Percentiles rank a stretch among this genome's conserved stretches.
These are phyloP conservation scores for Euzophera pinguis DNA, from an alignment of 2,888 invertebrate species.

Conservation along the genomic window DNA sequence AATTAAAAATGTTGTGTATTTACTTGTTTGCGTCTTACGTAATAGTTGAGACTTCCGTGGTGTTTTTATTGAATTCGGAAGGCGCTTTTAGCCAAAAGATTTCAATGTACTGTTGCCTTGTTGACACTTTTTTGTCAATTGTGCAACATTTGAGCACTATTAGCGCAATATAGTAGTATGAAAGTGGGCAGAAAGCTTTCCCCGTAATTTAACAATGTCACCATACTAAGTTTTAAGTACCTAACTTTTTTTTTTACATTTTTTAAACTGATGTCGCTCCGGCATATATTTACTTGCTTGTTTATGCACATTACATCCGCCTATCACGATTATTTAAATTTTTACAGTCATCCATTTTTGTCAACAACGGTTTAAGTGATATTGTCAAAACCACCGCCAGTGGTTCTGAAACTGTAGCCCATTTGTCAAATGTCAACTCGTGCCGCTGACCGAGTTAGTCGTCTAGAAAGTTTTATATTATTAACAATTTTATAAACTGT, in stretches of 20 bases:
- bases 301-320: not conserved
- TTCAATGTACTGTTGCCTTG: too few relatives aligned
- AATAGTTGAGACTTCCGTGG: not conserved
- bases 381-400: not conserved
- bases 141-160: too few relatives aligned
- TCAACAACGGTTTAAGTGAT: not conserved
- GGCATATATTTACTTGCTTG: too few relatives aligned
- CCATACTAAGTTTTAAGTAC: too few relatives aligned
- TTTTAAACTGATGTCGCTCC: too few relatives aligned
- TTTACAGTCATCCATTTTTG: not conserved
- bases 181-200: too few relatives aligned
- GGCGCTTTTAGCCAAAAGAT: too few relatives aligned
- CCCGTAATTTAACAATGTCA: too few relatives aligned
- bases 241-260: too few relatives aligned
- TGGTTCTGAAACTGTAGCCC: not conserved
- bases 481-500: constrained; percentile 19
- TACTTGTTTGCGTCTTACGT: not conserved
- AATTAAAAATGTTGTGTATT: not conserved
- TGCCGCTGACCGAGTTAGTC: constrained; percentile 24
- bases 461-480: constrained; percentile 20
- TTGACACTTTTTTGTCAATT: too few relatives aligned
- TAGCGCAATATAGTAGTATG: too few relatives aligned
- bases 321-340: constrained; percentile 10
- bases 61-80: not conserved
- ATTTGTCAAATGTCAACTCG: not conserved